These are phyloP conservation scores for Phodopus roborovskii DNA, from an alignment of 2,113 vertebrate genomes.

Conservation along the genomic window DNA sequence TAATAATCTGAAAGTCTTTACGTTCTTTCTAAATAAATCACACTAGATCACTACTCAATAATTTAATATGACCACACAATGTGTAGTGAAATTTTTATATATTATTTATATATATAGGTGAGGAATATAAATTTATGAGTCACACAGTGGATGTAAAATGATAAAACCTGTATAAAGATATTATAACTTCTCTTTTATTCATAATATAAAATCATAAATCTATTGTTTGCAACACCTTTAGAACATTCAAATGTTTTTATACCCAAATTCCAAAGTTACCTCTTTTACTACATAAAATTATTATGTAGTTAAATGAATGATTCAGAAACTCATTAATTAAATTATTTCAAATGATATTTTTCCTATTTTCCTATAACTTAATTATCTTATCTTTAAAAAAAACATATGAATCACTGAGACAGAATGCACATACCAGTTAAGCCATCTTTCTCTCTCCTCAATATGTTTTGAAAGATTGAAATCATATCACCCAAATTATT, in stretches of 20 bases:
- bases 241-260: background rate
- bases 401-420: background rate
- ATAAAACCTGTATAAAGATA: constrained; percentile 55
- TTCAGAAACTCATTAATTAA: background rate
- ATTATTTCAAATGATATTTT: background rate
- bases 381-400: constrained; percentile 56
- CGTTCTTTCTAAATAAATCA: constrained; percentile 77
- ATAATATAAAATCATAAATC: background rate
- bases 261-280: background rate
- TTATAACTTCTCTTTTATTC: constrained; percentile 24
- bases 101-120: constrained; percentile 72
- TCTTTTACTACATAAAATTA: background rate
- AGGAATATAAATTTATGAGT: constrained; percentile 76
- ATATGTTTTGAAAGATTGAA: constrained; percentile 34
- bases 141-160: constrained; percentile 70
- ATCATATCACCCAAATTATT: constrained; percentile 2
- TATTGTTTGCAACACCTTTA: constrained; percentile 44
- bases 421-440: constrained; percentile 53
- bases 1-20: constrained; percentile 40
- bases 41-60: constrained; percentile 70
- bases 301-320: background rate
- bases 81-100: constrained; percentile 44
- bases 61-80: constrained; percentile 72
- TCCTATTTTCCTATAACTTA: constrained; percentile 47
- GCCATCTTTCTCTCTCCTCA: background rate